These are phyloP conservation scores for Solen grandis DNA, from an alignment of 1,140 invertebrate genomes.

Conservation along the genomic window DNA sequence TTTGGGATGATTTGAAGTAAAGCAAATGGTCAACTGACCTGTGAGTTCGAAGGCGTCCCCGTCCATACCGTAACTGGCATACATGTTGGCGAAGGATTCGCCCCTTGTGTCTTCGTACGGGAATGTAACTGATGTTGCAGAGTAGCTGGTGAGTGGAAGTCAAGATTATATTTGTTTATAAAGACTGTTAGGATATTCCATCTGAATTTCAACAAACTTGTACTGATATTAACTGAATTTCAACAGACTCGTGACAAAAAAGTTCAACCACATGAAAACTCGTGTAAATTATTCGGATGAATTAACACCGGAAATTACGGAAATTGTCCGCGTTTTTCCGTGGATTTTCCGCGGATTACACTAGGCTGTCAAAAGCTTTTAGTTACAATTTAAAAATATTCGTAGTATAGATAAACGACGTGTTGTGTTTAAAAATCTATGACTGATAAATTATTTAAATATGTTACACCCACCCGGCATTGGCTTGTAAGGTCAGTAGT, in stretches of 20 bases:
- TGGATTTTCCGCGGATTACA: neutral
- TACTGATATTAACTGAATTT: neutral
- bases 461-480: no score
- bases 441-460: no score
- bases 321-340: no score
- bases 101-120: slow-evolving; percentile 20
- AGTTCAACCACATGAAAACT: neutral
- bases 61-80: slow-evolving; percentile 4
- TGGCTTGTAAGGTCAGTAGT: no score
- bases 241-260: neutral
- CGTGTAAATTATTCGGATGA: neutral
- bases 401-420: no score
- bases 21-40: neutral
- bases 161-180: neutral
- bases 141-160: neutral
- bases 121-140: neutral
- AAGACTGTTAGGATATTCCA: neutral
- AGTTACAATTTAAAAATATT: neutral
- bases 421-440: no score
- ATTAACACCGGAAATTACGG: neutral
- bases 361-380: neutral
- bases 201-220: neutral
- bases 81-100: slow-evolving; percentile 14
- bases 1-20: neutral
- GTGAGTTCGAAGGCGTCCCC: slow-evolving; percentile 26